Evolutionary conservation across 2,797 vertebrate species (phyloP).

Genomic region (Acrocephalus scirpaceus): DNA sequence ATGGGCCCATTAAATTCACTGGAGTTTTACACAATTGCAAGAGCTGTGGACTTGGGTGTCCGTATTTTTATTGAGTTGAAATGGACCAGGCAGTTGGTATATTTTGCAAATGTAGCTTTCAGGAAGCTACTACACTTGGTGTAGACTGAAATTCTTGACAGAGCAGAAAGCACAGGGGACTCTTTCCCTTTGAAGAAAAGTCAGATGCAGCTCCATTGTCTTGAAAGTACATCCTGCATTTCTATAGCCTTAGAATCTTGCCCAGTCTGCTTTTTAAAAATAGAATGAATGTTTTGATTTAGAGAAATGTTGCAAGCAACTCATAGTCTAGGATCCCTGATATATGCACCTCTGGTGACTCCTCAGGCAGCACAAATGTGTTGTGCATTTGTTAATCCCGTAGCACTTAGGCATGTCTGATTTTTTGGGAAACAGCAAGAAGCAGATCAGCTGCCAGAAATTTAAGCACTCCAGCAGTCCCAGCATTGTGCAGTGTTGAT

Average conservation of each 20-base stretch:
- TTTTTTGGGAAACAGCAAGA: neutral
- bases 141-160: neutral
- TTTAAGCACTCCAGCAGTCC: neutral
- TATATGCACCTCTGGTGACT: neutral
- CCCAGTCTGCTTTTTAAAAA: neutral
- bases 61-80: neutral
- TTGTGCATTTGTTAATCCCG: neutral
- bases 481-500: fast-evolving
- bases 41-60: neutral
- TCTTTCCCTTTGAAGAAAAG: neutral
- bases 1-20: neutral
- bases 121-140: neutral
- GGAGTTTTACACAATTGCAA: neutral
- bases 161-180: neutral
- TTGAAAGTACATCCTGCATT: neutral
- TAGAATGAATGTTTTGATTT: neutral
- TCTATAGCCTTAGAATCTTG: neutral
- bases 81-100: neutral
- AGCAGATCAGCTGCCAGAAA: neutral
- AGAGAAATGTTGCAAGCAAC: neutral
- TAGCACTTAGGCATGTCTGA: neutral
- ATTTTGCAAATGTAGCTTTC: constrained; percentile 8
- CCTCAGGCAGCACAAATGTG: neutral
- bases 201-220: neutral
- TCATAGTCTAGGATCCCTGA: neutral